phyloP scores from a whole-genome alignment of 2,888 invertebrate genomes.

The Hemithea aestivaria region DNA sequence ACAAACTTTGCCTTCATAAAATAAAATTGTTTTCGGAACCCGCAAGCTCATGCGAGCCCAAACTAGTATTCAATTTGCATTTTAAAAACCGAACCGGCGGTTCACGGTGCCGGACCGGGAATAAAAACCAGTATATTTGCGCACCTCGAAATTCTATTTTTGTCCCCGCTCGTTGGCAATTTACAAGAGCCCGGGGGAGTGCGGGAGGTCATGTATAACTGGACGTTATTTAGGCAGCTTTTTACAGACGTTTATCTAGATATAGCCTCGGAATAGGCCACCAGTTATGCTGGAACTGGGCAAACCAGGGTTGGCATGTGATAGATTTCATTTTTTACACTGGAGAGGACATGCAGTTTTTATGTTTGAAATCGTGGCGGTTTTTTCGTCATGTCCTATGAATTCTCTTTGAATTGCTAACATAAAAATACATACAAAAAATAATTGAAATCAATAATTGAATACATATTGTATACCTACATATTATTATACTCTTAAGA shows the following conservation, averaged over 20 bases:
- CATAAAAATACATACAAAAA: no score
- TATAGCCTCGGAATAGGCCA: constrained; percentile 9
- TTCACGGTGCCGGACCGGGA: constrained; percentile 10
- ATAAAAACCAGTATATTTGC: constrained; percentile 24
- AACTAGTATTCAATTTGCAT: constrained; percentile 30
- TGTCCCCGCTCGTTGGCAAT: constrained; percentile 16
- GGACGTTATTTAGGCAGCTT: constrained; percentile 15
- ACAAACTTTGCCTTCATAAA: no score
- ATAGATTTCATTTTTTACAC: constrained; percentile 20
- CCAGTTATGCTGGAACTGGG: constrained; percentile 4
- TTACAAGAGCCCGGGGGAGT: constrained; percentile 6
- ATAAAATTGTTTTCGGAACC: no score
- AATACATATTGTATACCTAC: no score
- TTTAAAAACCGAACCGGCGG: constrained; percentile 25
- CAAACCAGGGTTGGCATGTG: constrained; percentile 5
- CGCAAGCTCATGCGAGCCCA: constrained; percentile 18
- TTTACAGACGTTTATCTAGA: constrained; percentile 19
- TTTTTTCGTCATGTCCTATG: no score
- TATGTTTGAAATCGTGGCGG: constrained; percentile 3
- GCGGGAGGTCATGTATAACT: constrained; percentile 14
- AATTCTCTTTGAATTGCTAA: no score
- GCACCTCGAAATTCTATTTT: constrained; percentile 21
- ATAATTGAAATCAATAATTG: no score
- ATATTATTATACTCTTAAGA: no score
- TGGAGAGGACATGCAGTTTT: constrained; percentile 15